Base-by-base conservation (phyloP, 1,140 invertebrate species). In the Lethocerus indicus region DNA sequence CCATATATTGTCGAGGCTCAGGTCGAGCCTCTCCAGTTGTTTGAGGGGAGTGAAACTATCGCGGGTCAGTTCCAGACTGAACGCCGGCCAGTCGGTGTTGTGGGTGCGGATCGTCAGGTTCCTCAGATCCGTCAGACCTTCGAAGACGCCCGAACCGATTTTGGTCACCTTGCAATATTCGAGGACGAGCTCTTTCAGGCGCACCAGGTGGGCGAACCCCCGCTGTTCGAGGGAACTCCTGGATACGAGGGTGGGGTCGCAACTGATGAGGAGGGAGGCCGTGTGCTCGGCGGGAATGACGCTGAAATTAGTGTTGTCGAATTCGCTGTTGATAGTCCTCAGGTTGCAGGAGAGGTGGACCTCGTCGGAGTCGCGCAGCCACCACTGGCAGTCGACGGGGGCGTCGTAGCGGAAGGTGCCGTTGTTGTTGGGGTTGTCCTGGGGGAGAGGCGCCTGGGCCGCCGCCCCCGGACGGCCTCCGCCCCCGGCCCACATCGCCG, bases 1-100 rank as follows among this genome's bases (percentile, higher is more conserved):
- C 78, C 82, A 86, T 54, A 93, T 83, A 61, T 88, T 88, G 62
- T 91, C 91, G 56, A 75, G 78, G 58, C 84, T 87, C 26, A 94
- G 65, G 64, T 93, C 88, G 44, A 93, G 70, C 53, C 79, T 74
- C 66, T 88, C 82, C 58, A 87, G 67, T 59, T 83, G 76, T 51
- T 75, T 67, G 36, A 80, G 74, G 36, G 74, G 72, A 21, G 68
- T 66, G 62, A 86, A 90, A 50, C 78, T 81, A 47, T 79, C 78
- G 7, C 73, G 67, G 52, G 78, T 75, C 53, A 91, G 70, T 59
- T 88, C 82, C 55, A 90, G 70, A 57, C 76, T 82, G 61, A 86
- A 76, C 21, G 74, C 77, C 42, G 74, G 74, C 78, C 81, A 85
- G 58, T 79, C 75, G 12, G 76, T 81, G 61, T 87, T 87, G 61